phyloP scores from a whole-genome alignment of 1,140 invertebrate genomes.

The Oedothorax gibbosus region DNA sequence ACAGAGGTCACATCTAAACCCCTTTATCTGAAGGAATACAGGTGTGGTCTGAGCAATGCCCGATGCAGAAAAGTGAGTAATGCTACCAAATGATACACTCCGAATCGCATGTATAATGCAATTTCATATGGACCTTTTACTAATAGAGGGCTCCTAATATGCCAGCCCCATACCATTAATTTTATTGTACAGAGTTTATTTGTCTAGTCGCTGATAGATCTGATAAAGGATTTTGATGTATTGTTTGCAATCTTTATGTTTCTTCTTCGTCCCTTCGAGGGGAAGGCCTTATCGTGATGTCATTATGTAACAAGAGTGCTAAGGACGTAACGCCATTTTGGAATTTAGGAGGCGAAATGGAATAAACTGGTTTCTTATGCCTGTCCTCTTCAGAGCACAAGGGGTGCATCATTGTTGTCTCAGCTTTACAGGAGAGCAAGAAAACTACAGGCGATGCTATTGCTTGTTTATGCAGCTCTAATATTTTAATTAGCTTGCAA shows the following conservation, averaged over 20 bases:
- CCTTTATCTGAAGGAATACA: constrained; percentile 21
- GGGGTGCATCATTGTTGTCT: no score
- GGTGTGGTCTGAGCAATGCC: constrained; percentile 25
- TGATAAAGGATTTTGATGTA: constrained; percentile 36
- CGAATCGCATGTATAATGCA: constrained; percentile 34
- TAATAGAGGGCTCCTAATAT: constrained; percentile 26
- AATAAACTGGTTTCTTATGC: not conserved
- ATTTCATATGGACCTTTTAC: constrained; percentile 39
- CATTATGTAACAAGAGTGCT: constrained; percentile 31
- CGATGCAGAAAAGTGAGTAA: constrained; percentile 36
- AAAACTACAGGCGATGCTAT: no score
- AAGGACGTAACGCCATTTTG: constrained; percentile 23
- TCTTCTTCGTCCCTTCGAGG: constrained; percentile 2
- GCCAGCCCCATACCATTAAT: constrained; percentile 22
- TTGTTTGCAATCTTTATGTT: constrained; percentile 3
- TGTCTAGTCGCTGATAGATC: constrained; percentile 43
- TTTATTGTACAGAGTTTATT: constrained; percentile 44
- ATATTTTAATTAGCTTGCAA: no score
- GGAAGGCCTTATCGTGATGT: constrained; percentile 22
- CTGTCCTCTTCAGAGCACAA: no score
- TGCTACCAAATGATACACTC: constrained; percentile 33
- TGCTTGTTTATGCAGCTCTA: no score
- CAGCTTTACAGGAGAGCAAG: no score
- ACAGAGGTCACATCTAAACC: constrained; percentile 23
- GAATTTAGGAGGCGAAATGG: constrained; percentile 4